These are phyloP conservation scores for Steatornis caripensis DNA, from an alignment of 2,113 vertebrate species.

Conservation along the genomic window DNA sequence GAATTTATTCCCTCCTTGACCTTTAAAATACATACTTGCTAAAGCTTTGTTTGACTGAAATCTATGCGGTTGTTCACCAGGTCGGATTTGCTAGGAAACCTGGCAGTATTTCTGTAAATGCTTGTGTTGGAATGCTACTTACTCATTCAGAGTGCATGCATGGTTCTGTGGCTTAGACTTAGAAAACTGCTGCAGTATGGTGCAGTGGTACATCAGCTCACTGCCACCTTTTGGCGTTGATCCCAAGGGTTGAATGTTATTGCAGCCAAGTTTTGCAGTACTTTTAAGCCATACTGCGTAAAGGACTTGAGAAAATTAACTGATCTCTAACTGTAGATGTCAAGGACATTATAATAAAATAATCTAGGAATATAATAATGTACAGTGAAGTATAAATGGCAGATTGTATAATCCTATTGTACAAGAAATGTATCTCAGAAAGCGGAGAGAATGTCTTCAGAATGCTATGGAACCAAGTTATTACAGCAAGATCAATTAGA, in stretches of 20 bases:
- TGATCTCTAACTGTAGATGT: neutral
- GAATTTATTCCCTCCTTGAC: neutral
- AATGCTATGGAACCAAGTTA: neutral
- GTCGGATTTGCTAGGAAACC: neutral
- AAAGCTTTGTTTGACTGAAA: neutral
- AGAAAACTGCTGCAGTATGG: slow-evolving; percentile 49
- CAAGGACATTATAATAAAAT: slow-evolving; percentile 22
- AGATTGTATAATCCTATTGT: neutral
- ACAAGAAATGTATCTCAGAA: neutral
- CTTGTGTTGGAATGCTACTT: neutral
- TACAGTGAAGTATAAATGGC: neutral
- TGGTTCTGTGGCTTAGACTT: neutral
- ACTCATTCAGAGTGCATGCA: neutral
- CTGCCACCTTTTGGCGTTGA: slow-evolving; percentile 24
- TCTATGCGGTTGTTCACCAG: neutral
- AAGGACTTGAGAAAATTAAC: neutral
- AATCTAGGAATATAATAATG: neutral
- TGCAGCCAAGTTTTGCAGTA: neutral
- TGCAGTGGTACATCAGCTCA: slow-evolving; percentile 37
- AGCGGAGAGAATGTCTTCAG: neutral
- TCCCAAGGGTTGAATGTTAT: neutral
- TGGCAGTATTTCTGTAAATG: neutral
- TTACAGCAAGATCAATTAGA: slow-evolving; percentile 23
- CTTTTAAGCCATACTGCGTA: neutral
- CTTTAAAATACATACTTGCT: neutral